phyloP scores from a whole-genome alignment of 2,888 invertebrate species.

The Cantharis rufa region DNA sequence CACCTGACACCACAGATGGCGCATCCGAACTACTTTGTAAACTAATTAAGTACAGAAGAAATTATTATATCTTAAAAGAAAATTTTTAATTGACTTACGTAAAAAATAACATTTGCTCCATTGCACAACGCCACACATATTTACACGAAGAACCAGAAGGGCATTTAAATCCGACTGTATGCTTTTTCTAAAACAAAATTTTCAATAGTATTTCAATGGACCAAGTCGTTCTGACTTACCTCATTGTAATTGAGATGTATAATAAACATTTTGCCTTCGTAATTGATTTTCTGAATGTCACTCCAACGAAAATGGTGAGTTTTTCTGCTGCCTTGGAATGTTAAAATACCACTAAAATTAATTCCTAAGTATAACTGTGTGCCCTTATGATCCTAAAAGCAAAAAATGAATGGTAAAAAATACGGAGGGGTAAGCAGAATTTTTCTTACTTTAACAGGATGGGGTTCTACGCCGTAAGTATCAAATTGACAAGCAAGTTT shows the following conservation, averaged over 20 bases:
- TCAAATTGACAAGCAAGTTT: constrained; percentile 90
- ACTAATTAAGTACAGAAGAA: constrained; percentile 60
- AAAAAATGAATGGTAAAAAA: neutral
- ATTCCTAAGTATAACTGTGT: constrained; percentile 92
- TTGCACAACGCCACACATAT: constrained; percentile 96
- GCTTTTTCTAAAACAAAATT: constrained; percentile 71
- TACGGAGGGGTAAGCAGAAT: neutral
- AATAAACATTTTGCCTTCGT: constrained; percentile 97
- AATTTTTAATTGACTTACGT: constrained; percentile 77
- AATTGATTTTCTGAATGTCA: constrained; percentile 94
- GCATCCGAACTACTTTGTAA: constrained; percentile 86
- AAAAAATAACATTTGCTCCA: constrained; percentile 97
- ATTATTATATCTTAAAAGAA: constrained; percentile 5
- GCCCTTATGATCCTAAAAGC: constrained; percentile 84
- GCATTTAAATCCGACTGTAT: constrained; percentile 95
- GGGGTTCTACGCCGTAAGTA: constrained; percentile 97
- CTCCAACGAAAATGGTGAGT: constrained; percentile 96
- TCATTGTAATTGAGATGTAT: constrained; percentile 91
- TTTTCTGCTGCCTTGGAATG: constrained; percentile 90
- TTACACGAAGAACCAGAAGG: constrained; percentile 89
- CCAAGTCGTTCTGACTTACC: constrained; percentile 50
- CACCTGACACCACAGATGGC: constrained; percentile 81
- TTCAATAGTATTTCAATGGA: neutral
- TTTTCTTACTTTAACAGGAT: constrained; percentile 88
- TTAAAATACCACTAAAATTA: constrained; percentile 92